Evolutionary conservation across 2,888 invertebrate species (phyloP).

Genomic region (Epinotia ramella): DNA sequence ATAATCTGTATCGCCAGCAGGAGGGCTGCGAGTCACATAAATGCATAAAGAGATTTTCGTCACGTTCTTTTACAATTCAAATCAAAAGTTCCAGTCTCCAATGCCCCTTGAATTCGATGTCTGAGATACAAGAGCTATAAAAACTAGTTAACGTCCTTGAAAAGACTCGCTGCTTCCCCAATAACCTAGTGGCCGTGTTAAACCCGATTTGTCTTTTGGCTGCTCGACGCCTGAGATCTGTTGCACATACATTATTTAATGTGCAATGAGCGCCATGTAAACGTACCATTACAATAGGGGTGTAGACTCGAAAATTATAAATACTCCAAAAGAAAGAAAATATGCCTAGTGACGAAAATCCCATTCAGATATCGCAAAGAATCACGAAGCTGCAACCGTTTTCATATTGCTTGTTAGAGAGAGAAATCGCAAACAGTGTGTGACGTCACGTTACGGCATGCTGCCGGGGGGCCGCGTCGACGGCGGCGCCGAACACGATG

Average conservation of each 20-base stretch:
- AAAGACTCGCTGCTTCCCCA: conserved; percentile 53
- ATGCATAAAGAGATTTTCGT: conserved; percentile 74
- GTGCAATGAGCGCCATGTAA: neutral
- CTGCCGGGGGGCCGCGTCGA: too few relatives aligned
- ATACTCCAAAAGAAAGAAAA: too few relatives aligned
- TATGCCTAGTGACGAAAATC: too few relatives aligned
- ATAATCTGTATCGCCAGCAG: conserved; percentile 60
- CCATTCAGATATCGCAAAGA: too few relatives aligned
- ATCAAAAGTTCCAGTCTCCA: conserved; percentile 57
- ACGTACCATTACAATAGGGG: neutral
- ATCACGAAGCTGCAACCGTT: too few relatives aligned
- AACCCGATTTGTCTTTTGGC: neutral
- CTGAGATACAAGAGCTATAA: conserved; percentile 52
- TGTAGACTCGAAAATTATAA: too few relatives aligned
- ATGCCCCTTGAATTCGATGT: conserved; percentile 48
- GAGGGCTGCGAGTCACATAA: conserved; percentile 54
- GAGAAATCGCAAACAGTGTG: too few relatives aligned
- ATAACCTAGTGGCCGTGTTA: conserved; percentile 73
- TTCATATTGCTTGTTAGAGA: too few relatives aligned
- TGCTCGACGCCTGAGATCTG: neutral
- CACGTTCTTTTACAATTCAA: conserved; percentile 74
- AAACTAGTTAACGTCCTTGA: conserved; percentile 64
- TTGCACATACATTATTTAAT: neutral
- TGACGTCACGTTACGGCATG: too few relatives aligned
- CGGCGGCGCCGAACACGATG: too few relatives aligned